Base-by-base conservation (phyloP, 2,888 invertebrate species). In the Tetragnatha montana region DNA sequence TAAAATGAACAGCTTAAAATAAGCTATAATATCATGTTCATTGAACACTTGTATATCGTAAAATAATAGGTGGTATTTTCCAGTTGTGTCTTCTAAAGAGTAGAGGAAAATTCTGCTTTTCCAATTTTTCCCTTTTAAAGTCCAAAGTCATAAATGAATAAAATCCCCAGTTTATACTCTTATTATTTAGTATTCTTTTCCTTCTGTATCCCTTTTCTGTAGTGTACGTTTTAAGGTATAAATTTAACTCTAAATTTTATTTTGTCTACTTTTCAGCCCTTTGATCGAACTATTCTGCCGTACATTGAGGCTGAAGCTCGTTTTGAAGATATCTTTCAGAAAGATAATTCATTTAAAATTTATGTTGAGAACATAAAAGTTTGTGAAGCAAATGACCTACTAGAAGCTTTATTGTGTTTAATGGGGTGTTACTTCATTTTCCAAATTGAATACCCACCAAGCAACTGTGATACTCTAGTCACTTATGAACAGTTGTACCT, bases 381-480 rank as follows among this genome's bases (percentile, higher is more conserved):
- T 12, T 90, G 89, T 79, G 82, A 78, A 78, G 71, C 82, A 10
- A 12, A 19, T 10, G 51, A 73, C 8, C 82, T 90, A 10, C 47
- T 22, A 3, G 82, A 87, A 73, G 89, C 89, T 8, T 19, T 90
- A 6, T 51, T 87, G 17, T 82, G 86, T 73, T 35, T 90, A 17
- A 47, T 87, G 0, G 78, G 82, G 7, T 21, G 69, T 51, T 90
- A 50, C 69, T 90, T 82, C 17, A 86, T 90, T 17, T 90, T 90
- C 35, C 86, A 87, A 60, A 87, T 90, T 14, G 35, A 17, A 4
- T 90, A 90, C 78, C 79, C 86, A 0, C 79, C 78, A 14, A 17
- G 8, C 8, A 22, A 14, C 21, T 81, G 10, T 8, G 22, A 80
- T 14, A 90, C 89, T 7, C 49, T 78, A 17, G 82, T 81, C 1